A percentile compares a stretch with the other conserved stretches of the same genome.
Conservation (phyloP, 2,113 vertebrate species). For the Cromileptes altivelis region DNA sequence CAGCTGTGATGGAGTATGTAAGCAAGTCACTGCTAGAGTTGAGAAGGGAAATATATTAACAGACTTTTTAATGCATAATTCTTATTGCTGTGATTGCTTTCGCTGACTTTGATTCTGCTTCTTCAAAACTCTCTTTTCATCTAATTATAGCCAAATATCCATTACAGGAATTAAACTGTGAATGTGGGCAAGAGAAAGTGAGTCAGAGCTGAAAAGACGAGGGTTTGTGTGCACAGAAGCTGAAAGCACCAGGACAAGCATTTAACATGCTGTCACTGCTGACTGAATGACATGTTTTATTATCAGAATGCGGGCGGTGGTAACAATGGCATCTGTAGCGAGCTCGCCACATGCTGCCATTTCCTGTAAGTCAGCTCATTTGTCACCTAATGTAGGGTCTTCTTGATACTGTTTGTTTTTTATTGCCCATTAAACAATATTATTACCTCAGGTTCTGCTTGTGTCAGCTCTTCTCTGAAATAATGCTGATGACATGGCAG, state of each 20-base stretch:
- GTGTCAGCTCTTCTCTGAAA: constrained; percentile 70
- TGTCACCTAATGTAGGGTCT: constrained; percentile 58
- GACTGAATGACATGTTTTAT: constrained; percentile 29
- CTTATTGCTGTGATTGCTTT: not conserved
- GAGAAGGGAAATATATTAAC: not conserved
- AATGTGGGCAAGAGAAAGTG: not conserved
- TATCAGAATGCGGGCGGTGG: not conserved
- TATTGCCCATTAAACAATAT: constrained; percentile 74
- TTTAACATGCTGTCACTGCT: constrained; percentile 19
- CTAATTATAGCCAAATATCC: constrained; percentile 31
- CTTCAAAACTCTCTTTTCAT: constrained; percentile 8
- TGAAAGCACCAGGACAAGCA: constrained; percentile 15
- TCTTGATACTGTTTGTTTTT: constrained; percentile 71
- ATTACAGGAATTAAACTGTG: not conserved
- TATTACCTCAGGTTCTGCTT: constrained; percentile 63
- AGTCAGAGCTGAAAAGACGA: not conserved
- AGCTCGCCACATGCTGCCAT: constrained; percentile 46
- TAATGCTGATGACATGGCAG: constrained; percentile 67
- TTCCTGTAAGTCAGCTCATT: constrained; percentile 50
- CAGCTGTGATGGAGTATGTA: constrained; percentile 2
- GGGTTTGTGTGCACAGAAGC: not conserved
- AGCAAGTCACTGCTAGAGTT: not conserved
- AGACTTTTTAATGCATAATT: not conserved
- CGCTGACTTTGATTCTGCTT: not conserved
- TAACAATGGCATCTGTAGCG: constrained; percentile 36